Evolutionary conservation across 2,797 vertebrate species (phyloP), one percentile per base, ranked within the genome.

Genomic region (Pangasius larnaudii): DNA sequence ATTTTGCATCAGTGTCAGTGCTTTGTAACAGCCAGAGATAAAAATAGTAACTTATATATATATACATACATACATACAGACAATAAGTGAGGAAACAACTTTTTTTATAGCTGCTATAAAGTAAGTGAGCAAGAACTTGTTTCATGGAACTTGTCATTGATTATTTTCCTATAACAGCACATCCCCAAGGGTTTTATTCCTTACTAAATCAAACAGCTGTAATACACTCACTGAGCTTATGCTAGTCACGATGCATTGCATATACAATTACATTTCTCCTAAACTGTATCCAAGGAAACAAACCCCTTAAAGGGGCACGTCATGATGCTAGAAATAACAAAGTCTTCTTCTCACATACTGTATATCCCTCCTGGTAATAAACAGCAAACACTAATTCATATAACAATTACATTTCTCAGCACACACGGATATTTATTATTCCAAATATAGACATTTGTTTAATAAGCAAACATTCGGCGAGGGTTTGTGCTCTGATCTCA

Each of bases 401-500:
- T 72, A 91, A 65, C 84, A 87, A 81, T 89, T 91, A 84, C 87
- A 91, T 91, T 85, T 91, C 82, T 46, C 59, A 65, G n/a, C 75
- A 85, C 65, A 42, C 80, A 65, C 74, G 86, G 88, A 90, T 46
- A 88, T 49, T 79, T 93, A 91, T 91, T 90, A 93, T 94, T 90
- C 90, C 87, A 91, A 92, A 91, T 91, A 91, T 81, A 92, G 88
- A 84, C 39, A 53, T 91, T 90, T 75, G 83, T 92, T 93, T 91
- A 94, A 94, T 93, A 92, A 93, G 91, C 80, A 89, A 89, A 91
- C 89, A 90, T 92, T 72, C 82, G 39, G 77, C 30, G 49, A 85
- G 80, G 79, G 86, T 61, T 77, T 89, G 86, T 87, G 86, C 61
- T 87, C 90, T 91, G 94, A 96, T 97, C 93, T 90, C 96, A 97